phyloP scores from a whole-genome alignment of 2,797 vertebrate species.

The Anguilla anguilla region DNA sequence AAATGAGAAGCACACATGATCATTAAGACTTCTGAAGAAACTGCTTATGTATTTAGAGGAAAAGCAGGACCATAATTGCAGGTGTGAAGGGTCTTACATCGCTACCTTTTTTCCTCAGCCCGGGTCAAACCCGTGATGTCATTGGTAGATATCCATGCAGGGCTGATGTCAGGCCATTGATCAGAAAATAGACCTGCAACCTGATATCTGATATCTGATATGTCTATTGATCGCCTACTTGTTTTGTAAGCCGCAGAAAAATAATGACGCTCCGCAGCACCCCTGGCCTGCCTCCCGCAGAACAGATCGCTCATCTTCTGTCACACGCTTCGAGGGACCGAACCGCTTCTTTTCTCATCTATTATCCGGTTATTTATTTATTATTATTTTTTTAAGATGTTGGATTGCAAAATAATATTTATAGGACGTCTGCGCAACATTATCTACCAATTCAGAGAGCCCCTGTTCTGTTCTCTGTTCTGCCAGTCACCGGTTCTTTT shows the following conservation, averaged over 20 bases:
- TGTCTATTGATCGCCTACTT: slow-evolving; percentile 62
- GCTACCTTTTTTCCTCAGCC: not conserved
- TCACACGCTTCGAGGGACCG: not conserved
- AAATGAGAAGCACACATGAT: not conserved
- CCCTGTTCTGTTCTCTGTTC: not conserved
- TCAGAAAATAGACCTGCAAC: slow-evolving; percentile 62
- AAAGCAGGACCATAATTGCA: not conserved
- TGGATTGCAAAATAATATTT: not conserved
- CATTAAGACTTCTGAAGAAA: not conserved
- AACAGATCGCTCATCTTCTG: slow-evolving; percentile 65
- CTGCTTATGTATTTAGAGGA: not conserved
- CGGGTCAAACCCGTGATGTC: slow-evolving; percentile 51
- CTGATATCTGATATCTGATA: slow-evolving; percentile 76
- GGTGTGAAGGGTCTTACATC: not conserved
- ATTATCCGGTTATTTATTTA: not conserved
- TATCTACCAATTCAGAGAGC: not conserved
- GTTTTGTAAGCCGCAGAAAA: slow-evolving; percentile 46
- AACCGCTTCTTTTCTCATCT: not conserved
- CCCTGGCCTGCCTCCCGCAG: slow-evolving; percentile 63
- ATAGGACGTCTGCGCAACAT: not conserved
- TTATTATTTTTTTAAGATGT: not conserved
- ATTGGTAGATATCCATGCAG: slow-evolving; percentile 60
- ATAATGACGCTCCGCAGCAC: slow-evolving; percentile 66
- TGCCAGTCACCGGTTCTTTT: not conserved
- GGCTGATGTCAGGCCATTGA: slow-evolving; percentile 68